Evolutionary conservation across 2,113 vertebrate genomes (phyloP).

Genomic region (Porphyrio hochstetteri): DNA sequence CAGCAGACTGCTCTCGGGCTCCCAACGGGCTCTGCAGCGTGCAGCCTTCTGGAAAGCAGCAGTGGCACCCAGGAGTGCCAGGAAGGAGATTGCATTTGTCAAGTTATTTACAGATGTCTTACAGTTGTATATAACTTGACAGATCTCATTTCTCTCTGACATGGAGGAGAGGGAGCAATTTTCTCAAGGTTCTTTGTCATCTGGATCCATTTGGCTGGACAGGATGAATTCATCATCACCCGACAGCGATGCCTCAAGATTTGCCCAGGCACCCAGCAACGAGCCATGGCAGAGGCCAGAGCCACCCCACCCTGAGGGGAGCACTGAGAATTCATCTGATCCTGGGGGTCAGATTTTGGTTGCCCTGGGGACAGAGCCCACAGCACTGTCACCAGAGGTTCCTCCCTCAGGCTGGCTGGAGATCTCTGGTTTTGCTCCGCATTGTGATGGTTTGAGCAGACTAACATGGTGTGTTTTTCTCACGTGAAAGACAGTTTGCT

Average conservation of each 20-base stretch:
- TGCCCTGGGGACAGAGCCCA: neutral
- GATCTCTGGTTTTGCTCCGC: neutral
- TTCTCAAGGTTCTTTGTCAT: neutral
- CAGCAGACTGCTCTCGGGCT: neutral
- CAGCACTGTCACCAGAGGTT: neutral
- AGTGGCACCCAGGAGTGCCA: neutral
- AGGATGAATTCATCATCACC: neutral
- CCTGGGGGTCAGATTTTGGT: neutral
- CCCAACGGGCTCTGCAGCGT: neutral
- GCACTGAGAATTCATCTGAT: neutral
- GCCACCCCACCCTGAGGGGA: neutral
- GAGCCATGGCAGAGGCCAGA: neutral
- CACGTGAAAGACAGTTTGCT: neutral
- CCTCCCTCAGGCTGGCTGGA: neutral
- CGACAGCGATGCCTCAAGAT: neutral
- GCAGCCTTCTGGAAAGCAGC: neutral
- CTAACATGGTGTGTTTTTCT: neutral
- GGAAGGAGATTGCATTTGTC: neutral
- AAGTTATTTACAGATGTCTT: neutral
- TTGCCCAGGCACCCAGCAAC: neutral
- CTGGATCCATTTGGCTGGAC: neutral
- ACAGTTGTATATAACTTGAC: neutral
- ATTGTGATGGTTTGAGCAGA: neutral
- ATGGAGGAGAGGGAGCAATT: neutral
- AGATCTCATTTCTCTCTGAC: neutral